Base-by-base conservation (phyloP, 2,888 invertebrate species). In the Chaitophorus viminalis region DNA sequence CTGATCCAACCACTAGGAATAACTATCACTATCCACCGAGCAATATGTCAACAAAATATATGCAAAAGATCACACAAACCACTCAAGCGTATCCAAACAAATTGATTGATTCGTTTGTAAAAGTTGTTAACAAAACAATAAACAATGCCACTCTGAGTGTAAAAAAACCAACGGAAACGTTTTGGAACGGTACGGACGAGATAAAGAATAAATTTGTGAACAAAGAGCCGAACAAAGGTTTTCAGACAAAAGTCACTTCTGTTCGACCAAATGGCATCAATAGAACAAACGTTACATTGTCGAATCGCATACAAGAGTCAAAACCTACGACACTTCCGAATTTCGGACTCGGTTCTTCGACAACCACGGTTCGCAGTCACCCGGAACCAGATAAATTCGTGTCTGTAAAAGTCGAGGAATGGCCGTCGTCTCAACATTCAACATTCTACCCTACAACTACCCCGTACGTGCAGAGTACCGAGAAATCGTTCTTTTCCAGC, bases 21-120 rank as follows among this genome's bases (percentile, higher is more conserved):
- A 87, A 87, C 17, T 87, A 87, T 11, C 87, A 87, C 0, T 87
- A 87, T 18, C 87, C 87, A 6, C 87, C 87, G n/a, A 87, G 87
- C 8, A 81, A 87, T 21, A 87, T 87, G 87, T 87, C 87, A 11
- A 87, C 87, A 18, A 87, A 81, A 33, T 87, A 87, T 18, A 75
- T 75, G 87, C 87, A 87, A 33, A 87, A 81, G n/a, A 81, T 81
- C 31, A 74, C 87, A 21, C 81, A 81, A 25, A 87, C 87, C 60
- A 87, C 87, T 8, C 87, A 87, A 31, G 36, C 74, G 18, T 87
- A 87, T 3, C 87, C 87, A n/a, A 81, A 81, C 52, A 87, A 81
- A 29, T 46, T 79, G 14, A 75, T 72, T 17, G 79, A 87, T 21
- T 52, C 54, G 21, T 81, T 39, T 33, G 39, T 87, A 36, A 81